Base-by-base conservation (phyloP, 2,113 vertebrate genomes). In the Cyprinodon variegatus region DNA sequence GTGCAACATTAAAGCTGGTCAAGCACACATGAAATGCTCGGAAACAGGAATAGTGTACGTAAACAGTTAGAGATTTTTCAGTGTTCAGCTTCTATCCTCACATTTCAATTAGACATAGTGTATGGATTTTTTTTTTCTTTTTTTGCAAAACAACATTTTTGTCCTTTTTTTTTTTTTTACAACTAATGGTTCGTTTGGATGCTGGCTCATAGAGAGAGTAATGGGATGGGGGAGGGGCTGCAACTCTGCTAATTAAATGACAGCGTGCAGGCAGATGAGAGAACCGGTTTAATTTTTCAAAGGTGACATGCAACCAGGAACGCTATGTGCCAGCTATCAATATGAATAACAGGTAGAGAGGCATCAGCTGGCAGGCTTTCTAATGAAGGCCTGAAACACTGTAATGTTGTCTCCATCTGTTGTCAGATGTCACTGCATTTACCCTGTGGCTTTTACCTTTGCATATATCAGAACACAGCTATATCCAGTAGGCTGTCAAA, bases 171-270 rank as follows among this genome's bases (percentile, higher is more conserved):
- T 65, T 20, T 46, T 61, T 78, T 65, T 76, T 83, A 81, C 68
- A 82, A 83, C 86, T 73, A 79, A 83, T 70, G 75, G 70, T 69
- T 46, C 14, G 73, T 86, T 84, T 57, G 69, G 76, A 64, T 79
- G 72, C 66, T 79, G 82, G 76, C 75, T 17, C 15, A 6, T 57
- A 10, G 50, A 57, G 61, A 61, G 76, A 79, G 76, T 88, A 88
- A 91, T 91, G 90, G 82, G 76, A 83, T 48, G 53, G 70, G 79
- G 72, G 72, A 77, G 75, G 71, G 68, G 77, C 78, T 48, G 80
- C 79, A 69, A 84, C 78, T 65, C 70, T 46, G 79, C 86, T 92
- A 91, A 92, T 92, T 93, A 91, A 90, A 91, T 86, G 86, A 86
- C 15, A 46, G 79, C 2, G 79, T 87, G 76, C 78, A 22, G 61